Base-by-base conservation (phyloP, 2,113 vertebrate genomes). In the Seriola dumerili region DNA sequence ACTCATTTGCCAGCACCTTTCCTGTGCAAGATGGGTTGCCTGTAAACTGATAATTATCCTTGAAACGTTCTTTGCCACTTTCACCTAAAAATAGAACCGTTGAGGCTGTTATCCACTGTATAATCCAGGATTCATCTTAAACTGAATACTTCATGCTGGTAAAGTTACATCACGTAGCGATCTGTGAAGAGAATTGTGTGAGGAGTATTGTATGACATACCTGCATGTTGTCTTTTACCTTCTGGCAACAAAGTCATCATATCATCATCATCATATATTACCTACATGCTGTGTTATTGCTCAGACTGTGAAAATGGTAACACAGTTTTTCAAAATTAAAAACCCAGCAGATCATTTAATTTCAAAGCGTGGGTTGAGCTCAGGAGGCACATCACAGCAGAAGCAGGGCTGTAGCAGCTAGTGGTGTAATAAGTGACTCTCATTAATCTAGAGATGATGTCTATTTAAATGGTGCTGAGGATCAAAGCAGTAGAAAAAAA, bases 371-470 rank as follows among this genome's bases (percentile, higher is more conserved):
- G 55, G 65, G 77, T 19, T 73, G 74, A 73, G 64, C 72, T 87
- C 71, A 81, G 36, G 74, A 42, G 77, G 50, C 52, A 70, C 82
- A 89, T 74, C 21, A 34, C 52, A 54, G 69, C 61, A 44, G 65
- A 63, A 59, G 82, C 65, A 58, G 10, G 1, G 72, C 10, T 74
- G 25, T 32, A 76, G 59, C 64, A 76, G 81, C 62, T 69, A 71
- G 58, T 77, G 75, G 75, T 71, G 29, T 74, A 66, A 84, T 85
- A 77, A 81, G 65, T 81, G 62, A 66, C 72, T 63, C 80, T 76
- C 46, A 44, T 50, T 76, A 78, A 81, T 88, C 54, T 58, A 58
- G 57, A 75, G 72, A 59, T 80, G 83, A 80, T 73, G 29, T 29
- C 23, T 76, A 78, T 84, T 85, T 81, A 61, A 81, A 46, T 83